phyloP scores from a whole-genome alignment of 2,113 vertebrate genomes.

The Thamnophis sirtalis region DNA sequence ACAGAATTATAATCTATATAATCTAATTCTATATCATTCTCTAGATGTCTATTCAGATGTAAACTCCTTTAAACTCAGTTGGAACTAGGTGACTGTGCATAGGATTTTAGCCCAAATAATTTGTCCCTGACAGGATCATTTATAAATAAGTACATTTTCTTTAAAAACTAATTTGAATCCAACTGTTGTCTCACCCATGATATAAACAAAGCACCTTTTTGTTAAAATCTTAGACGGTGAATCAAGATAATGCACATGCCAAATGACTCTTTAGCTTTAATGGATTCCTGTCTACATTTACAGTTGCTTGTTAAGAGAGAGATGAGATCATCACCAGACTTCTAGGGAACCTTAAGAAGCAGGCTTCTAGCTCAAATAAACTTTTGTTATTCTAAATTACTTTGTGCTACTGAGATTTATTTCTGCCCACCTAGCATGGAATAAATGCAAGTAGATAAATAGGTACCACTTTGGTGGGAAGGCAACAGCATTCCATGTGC shows the following conservation, averaged over 20 bases:
- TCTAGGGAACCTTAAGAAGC: background rate
- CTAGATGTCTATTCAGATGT: background rate
- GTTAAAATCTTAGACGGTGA: conserved; percentile 42
- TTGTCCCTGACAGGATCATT: conserved; percentile 26
- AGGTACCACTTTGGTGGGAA: background rate
- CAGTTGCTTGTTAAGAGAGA: background rate
- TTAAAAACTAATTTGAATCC: conserved; percentile 60
- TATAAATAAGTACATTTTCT: conserved; percentile 32
- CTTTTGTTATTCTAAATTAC: conserved; percentile 36
- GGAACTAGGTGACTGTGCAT: background rate
- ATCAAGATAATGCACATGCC: conserved; percentile 53
- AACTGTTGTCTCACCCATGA: conserved; percentile 49
- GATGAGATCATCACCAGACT: conserved; percentile 26
- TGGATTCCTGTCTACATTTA: background rate
- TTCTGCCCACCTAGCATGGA: background rate
- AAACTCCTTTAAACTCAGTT: background rate
- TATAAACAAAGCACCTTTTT: conserved; percentile 58
- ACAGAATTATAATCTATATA: conserved; percentile 1
- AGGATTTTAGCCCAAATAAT: conserved; percentile 28
- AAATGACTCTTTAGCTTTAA: conserved; percentile 31
- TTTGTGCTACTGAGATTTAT: conserved; percentile 26
- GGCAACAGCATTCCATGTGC: background rate
- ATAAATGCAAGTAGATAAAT: too few relatives aligned
- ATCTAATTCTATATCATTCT: background rate
- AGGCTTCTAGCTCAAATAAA: conserved; percentile 45